A percentile compares a stretch with the other conserved stretches of the same genome.
phyloP scores from a whole-genome alignment of 2,888 invertebrate genomes.

The Chaitophorus viminalis region DNA sequence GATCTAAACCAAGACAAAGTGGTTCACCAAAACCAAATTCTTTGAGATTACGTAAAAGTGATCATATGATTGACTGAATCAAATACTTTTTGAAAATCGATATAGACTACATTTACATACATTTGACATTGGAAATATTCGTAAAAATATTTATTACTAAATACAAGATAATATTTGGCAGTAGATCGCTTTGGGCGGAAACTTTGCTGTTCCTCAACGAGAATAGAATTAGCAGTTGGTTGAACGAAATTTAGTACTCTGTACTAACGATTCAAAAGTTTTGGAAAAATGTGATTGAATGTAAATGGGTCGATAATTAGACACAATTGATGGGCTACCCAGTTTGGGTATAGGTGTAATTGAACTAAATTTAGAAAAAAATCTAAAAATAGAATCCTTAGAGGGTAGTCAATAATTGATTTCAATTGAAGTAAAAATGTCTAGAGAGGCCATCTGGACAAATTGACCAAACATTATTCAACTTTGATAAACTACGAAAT shows the following conservation, averaged over 20 bases:
- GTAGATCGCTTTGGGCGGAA: neutral
- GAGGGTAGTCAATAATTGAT: neutral
- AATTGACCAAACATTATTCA: neutral
- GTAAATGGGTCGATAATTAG: too few species aligned
- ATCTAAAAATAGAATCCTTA: neutral
- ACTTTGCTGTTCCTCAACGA: neutral
- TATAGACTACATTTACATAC: neutral
- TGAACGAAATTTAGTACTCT: neutral
- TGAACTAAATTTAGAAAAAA: too few species aligned
- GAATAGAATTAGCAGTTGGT: too few species aligned
- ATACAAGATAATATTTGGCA: too few species aligned
- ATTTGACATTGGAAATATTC: neutral
- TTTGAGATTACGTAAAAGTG: constrained; percentile 6
- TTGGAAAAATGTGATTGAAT: too few species aligned
- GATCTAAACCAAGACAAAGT: constrained; percentile 8
- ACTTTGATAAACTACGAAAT: neutral
- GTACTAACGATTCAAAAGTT: too few species aligned
- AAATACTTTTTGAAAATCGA: constrained; percentile 4
- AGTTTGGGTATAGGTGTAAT: too few species aligned
- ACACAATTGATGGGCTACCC: too few species aligned
- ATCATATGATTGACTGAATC: neutral
- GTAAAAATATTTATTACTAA: too few species aligned
- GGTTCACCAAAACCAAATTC: constrained; percentile 11
- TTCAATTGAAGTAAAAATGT: neutral
- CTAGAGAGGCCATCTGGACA: neutral